Percentiles rank a stretch among this genome's conserved stretches.
phyloP scores from a whole-genome alignment of 1,140 invertebrate species.

The Drosophila triauraria region DNA sequence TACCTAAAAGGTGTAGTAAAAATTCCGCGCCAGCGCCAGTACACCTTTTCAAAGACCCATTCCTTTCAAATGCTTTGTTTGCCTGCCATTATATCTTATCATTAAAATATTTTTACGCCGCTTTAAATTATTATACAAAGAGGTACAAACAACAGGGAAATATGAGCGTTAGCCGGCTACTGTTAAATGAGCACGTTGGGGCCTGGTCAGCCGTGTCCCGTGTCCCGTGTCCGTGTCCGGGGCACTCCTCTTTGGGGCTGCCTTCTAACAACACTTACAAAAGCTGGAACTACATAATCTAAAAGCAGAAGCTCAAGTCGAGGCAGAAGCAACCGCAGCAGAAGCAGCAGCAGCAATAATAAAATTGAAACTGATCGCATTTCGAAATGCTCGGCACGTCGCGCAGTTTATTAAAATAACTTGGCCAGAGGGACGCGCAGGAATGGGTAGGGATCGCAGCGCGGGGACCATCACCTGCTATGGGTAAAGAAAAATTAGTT shows the following conservation, averaged over 20 bases:
- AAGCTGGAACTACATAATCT: slow-evolving; percentile 76
- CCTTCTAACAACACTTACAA: slow-evolving; percentile 82
- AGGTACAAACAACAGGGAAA: slow-evolving; percentile 55
- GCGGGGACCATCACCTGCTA: slow-evolving; percentile 74
- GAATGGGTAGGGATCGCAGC: slow-evolving; percentile 23
- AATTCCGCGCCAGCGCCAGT: slow-evolving; percentile 17
- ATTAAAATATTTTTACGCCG: slow-evolving; percentile 81
- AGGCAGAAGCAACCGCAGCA: slow-evolving; percentile 15
- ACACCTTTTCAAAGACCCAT: background rate
- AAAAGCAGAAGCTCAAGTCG: slow-evolving; percentile 43
- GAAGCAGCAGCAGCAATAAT: slow-evolving; percentile 56
- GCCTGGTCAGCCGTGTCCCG: slow-evolving; percentile 46
- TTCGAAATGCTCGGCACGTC: slow-evolving; percentile 77
- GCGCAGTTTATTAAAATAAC: slow-evolving; percentile 85
- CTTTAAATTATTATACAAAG: slow-evolving; percentile 78
- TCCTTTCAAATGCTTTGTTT: slow-evolving; percentile 49
- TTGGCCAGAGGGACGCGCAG: slow-evolving; percentile 55
- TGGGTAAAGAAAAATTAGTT: slow-evolving; percentile 83
- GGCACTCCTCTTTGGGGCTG: slow-evolving; percentile 65
- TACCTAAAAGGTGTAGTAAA: slow-evolving; percentile 2
- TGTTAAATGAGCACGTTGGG: slow-evolving; percentile 82
- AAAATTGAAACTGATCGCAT: slow-evolving; percentile 83
- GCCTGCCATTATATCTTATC: slow-evolving; percentile 65
- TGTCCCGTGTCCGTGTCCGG: slow-evolving; percentile 43
- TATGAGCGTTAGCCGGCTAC: slow-evolving; percentile 70